Evolutionary conservation across 2,888 invertebrate species (phyloP).

Genomic region (Deilephila elpenor): DNA sequence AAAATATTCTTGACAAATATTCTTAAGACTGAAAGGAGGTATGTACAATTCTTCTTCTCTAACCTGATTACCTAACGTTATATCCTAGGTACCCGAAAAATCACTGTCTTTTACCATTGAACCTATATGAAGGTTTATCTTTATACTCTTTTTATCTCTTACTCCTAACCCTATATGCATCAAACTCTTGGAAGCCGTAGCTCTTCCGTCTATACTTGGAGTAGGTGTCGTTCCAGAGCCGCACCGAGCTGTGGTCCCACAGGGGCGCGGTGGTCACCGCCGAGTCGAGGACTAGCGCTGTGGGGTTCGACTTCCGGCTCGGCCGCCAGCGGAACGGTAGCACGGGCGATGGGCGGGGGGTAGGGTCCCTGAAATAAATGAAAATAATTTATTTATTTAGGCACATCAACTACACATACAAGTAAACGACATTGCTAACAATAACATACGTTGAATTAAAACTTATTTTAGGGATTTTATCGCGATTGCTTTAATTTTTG

Average conservation of each 20-base stretch:
- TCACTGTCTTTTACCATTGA: too few relatives aligned
- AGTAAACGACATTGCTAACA: too few relatives aligned
- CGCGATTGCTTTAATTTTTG: too few relatives aligned
- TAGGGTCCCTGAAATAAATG: conserved; percentile 69
- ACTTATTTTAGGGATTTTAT: too few relatives aligned
- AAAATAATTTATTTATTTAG: background rate
- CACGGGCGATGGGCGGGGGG: conserved; percentile 59
- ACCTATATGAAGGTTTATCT: too few relatives aligned
- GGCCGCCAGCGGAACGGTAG: conserved; percentile 71
- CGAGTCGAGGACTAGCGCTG: conserved; percentile 67
- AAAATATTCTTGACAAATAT: too few relatives aligned
- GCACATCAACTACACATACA: too few relatives aligned
- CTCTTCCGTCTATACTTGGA: conserved; percentile 63
- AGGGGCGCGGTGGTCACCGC: conserved; percentile 63
- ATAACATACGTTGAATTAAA: too few relatives aligned
- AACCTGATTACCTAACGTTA: too few relatives aligned
- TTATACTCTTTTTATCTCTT: background rate
- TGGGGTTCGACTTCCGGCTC: conserved; percentile 65
- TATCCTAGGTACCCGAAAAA: too few relatives aligned
- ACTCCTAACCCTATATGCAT: background rate
- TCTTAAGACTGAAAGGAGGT: too few relatives aligned
- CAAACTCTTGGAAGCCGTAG: conserved; percentile 47
- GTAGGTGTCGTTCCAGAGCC: conserved; percentile 75
- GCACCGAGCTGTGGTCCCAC: conserved; percentile 62
- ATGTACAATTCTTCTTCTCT: too few relatives aligned